Percentiles rank a stretch among this genome's conserved stretches.
Conservation (phyloP, 2,113 vertebrate species). For the Antechinus stuartii region DNA sequence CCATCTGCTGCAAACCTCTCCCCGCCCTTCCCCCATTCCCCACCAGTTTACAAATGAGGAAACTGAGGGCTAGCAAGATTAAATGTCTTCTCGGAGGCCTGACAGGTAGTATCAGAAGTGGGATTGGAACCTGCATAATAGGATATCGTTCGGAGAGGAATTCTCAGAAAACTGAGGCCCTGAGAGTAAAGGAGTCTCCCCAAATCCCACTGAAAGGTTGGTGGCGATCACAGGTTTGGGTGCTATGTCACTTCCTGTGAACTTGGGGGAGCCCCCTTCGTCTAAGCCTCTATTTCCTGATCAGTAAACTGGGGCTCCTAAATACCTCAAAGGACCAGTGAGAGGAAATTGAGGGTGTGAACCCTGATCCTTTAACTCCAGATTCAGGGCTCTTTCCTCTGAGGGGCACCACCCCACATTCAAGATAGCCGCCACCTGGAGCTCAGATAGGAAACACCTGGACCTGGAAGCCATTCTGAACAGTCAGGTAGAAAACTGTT, state of each 20-base stretch:
- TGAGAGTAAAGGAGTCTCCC: background rate
- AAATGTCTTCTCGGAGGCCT: background rate
- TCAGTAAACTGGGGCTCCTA: background rate
- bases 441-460: slow-evolving; percentile 29
- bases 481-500: slow-evolving; percentile 7
- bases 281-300: background rate
- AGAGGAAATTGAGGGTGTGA: background rate
- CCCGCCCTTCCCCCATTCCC: too few relatives aligned
- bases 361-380: background rate
- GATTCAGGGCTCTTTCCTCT: background rate
- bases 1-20: background rate
- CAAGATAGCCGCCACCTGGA: background rate
- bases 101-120: background rate
- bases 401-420: background rate
- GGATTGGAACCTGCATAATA: background rate
- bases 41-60: background rate
- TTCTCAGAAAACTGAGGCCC: background rate
- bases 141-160: background rate
- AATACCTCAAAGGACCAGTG: background rate
- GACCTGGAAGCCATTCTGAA: background rate
- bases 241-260: background rate
- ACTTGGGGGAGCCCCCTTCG: background rate
- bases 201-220: background rate
- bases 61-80: background rate
- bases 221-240: background rate